Evolutionary conservation across 2,113 vertebrate species (phyloP).

Genomic region (Heterotilapia buettikoferi): DNA sequence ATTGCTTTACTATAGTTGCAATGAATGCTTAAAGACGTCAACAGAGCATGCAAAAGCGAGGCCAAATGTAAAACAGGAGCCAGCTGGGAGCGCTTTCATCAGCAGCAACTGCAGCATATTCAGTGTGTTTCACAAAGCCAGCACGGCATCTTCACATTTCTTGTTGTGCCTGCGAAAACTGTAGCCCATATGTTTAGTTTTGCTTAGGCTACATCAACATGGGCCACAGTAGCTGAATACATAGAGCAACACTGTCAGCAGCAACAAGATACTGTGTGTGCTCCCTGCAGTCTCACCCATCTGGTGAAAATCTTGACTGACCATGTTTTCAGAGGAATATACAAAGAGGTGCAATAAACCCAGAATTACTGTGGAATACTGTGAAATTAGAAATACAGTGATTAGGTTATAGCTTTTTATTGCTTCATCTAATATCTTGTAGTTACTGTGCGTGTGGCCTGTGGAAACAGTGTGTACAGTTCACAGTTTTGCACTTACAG

Average conservation of each 20-base stretch:
- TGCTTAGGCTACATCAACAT: not conserved
- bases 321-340: not conserved
- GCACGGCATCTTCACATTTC: not conserved
- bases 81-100: not conserved
- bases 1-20: not conserved
- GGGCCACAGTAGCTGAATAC: not conserved
- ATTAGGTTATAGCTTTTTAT: not conserved
- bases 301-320: not conserved
- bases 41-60: not conserved
- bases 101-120: not conserved
- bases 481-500: not conserved
- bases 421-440: not conserved
- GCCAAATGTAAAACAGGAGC: not conserved
- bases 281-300: conserved; percentile 7
- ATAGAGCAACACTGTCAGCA: not conserved
- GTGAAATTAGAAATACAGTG: not conserved
- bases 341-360: not conserved
- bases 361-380: not conserved
- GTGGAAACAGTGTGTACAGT: not conserved
- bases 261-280: not conserved
- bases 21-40: not conserved
- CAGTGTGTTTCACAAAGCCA: not conserved
- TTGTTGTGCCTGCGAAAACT: not conserved
- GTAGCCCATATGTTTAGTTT: not conserved
- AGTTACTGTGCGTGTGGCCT: not conserved